Evolutionary conservation across 2,888 invertebrate species (phyloP).

Genomic region (Serripes groenlandicus): DNA sequence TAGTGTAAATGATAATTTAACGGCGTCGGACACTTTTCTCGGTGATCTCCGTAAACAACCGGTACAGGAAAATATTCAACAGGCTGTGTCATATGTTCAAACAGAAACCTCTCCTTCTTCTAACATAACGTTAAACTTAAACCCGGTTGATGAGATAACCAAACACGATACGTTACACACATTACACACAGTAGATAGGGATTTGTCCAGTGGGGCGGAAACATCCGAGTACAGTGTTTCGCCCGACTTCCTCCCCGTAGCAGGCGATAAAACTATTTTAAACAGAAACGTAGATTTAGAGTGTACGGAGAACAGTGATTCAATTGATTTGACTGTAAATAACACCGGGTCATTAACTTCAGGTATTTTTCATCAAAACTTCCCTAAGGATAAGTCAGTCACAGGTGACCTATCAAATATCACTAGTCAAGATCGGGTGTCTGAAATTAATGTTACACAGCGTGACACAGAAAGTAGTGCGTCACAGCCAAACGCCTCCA

Average conservation of each 20-base stretch:
- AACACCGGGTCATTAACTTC: slow-evolving; percentile 12
- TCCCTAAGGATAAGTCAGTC: neutral
- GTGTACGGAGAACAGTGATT: slow-evolving; percentile 18
- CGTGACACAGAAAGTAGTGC: neutral
- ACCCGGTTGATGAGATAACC: slow-evolving; percentile 3
- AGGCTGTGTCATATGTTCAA: neutral
- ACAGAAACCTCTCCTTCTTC: neutral
- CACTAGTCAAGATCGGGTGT: slow-evolving; percentile 7
- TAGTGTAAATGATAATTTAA: neutral
- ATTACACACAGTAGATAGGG: neutral
- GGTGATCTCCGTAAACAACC: neutral
- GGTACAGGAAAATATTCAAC: slow-evolving; percentile 2
- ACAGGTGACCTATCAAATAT: slow-evolving; percentile 30
- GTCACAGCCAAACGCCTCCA: slow-evolving; percentile 1
- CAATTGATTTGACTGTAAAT: slow-evolving; percentile 40
- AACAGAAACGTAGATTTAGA: neutral
- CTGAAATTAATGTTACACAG: slow-evolving; percentile 11
- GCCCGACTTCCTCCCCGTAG: slow-evolving; percentile 29
- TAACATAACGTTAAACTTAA: no score
- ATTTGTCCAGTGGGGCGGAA: slow-evolving; percentile 35
- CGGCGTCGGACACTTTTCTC: neutral
- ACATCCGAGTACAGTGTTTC: slow-evolving; percentile 50
- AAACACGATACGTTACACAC: neutral
- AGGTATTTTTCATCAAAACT: slow-evolving; percentile 24
- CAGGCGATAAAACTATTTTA: slow-evolving; percentile 29